A percentile compares a stretch with the other conserved stretches of the same genome.
Conservation (phyloP, 1,140 invertebrate species). For the Coenobita brevimanus region DNA sequence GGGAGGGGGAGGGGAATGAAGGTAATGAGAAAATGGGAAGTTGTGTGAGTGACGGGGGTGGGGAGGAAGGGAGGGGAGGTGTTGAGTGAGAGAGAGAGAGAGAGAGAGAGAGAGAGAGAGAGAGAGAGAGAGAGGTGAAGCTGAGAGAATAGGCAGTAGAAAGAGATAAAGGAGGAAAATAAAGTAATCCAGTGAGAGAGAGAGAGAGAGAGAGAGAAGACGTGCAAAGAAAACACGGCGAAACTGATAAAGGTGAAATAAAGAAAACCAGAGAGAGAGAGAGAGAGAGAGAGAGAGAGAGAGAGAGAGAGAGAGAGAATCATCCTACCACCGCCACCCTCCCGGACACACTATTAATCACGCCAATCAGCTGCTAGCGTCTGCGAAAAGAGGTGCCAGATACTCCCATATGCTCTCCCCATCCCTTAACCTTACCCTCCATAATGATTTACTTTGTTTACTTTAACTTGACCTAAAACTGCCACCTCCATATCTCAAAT, state of each 20-base stretch:
- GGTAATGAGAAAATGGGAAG: too few relatives aligned
- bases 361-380: constrained; percentile 64
- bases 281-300: neutral
- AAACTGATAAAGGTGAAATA: too few relatives aligned
- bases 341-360: constrained; percentile 63
- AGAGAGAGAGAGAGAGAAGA: constrained; percentile 19
- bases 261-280: too few relatives aligned
- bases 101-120: neutral
- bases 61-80: neutral
- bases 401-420: constrained; percentile 17
- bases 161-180: constrained; percentile 23
- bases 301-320: constrained; percentile 36
- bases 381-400: constrained; percentile 62
- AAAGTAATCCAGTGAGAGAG: neutral
- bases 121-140: neutral
- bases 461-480: too few relatives aligned
- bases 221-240: too few relatives aligned
- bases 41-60: too few relatives aligned
- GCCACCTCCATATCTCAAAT: too few relatives aligned
- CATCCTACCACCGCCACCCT: constrained; percentile 52
- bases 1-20: too few relatives aligned
- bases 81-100: neutral
- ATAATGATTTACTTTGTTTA: too few relatives aligned
- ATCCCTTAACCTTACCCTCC: neutral
- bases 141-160: too few relatives aligned